phyloP scores from a whole-genome alignment of 2,113 vertebrate genomes.

The Cercocebus atys region DNA sequence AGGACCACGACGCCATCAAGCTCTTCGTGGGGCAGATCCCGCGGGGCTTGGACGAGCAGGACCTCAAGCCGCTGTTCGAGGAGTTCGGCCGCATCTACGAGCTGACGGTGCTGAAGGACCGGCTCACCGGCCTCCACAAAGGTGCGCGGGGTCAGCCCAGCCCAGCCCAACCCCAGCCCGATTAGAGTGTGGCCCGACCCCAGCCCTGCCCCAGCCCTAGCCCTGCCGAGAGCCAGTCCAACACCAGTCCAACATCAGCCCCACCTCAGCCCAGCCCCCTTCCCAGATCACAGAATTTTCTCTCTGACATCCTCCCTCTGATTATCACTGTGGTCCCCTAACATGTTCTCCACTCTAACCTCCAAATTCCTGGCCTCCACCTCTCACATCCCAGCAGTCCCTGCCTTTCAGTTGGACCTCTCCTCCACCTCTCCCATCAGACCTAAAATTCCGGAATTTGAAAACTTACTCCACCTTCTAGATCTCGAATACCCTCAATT shows the following conservation, averaged over 20 bases:
- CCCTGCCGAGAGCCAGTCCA: background rate
- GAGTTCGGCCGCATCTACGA: constrained; percentile 99
- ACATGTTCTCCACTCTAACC: constrained; percentile 10
- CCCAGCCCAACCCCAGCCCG: constrained; percentile 44
- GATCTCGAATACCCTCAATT: background rate
- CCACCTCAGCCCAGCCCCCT: constrained; percentile 1
- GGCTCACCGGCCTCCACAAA: constrained; percentile 99
- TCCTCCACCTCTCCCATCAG: background rate
- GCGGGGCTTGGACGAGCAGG: constrained; percentile 96
- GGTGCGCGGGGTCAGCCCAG: constrained; percentile 86
- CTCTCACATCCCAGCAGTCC: background rate
- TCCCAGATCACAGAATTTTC: constrained; percentile 37
- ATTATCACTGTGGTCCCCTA: background rate
- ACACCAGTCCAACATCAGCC: constrained; percentile 1
- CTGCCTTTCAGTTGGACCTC: background rate
- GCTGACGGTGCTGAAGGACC: constrained; percentile 99
- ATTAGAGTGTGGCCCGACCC: constrained; percentile 47
- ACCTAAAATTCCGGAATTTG: constrained; percentile 8
- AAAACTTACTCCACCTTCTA: constrained; percentile 50
- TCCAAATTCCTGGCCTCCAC: background rate
- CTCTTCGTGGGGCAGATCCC: constrained; percentile 99
- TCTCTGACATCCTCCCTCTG: background rate
- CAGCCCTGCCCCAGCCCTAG: constrained; percentile 6
- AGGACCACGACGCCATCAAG: constrained; percentile 99
- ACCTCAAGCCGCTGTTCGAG: constrained; percentile 99